Base-by-base conservation (phyloP, 2,888 invertebrate genomes). In the Leucophenga montana region DNA sequence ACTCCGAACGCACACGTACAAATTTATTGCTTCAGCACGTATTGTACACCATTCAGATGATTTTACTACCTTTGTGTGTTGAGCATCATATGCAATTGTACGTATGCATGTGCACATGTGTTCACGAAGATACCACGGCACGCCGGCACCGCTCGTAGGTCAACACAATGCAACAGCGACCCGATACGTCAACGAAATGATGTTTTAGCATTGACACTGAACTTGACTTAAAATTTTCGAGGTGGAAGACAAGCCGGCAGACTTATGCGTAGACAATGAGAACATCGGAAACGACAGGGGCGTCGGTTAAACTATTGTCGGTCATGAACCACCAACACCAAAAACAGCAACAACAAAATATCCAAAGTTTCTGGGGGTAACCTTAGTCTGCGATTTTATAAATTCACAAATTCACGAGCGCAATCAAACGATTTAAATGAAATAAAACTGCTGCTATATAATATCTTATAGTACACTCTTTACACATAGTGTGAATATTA, bases 181-280 rank as follows among this genome's bases (percentile, higher is more conserved):
- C 50, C 50, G 13, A 11, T 39, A 3, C 18, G 16, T 50, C 50
- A 50, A 5, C 50, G 16, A 5, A 39, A 39, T 39, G 39, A 33
- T 33, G 33, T 8, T 48, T n/a, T 48, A 44, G 11, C 62, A 62
- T 46, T 62, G 62, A 46, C 62, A 62, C 44, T 62, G 62, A 62
- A 62, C 62, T 62, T 62, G 62, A 20, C 59, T 59, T 59, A 59
- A 59, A 62, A 44, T 62, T 27, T 46, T 44, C 46, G 22, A 62
- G 62, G 62, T 22, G n/a, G 62, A 62, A 62, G 46, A 62, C 62
- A 46, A n/a, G 22, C 57, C 2, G 14, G n/a, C 57, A 31, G 31
- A 59, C 18, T 16, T 50, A 50, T 2, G n/a, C 50, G 3, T 11
- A 39, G 39, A 1, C 39, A 39, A 39, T 8, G 11, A 39, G 11